Evolutionary conservation across 2,113 vertebrate genomes (phyloP), one percentile per base, ranked within the genome.

Genomic region (Rhinolophus sinicus): DNA sequence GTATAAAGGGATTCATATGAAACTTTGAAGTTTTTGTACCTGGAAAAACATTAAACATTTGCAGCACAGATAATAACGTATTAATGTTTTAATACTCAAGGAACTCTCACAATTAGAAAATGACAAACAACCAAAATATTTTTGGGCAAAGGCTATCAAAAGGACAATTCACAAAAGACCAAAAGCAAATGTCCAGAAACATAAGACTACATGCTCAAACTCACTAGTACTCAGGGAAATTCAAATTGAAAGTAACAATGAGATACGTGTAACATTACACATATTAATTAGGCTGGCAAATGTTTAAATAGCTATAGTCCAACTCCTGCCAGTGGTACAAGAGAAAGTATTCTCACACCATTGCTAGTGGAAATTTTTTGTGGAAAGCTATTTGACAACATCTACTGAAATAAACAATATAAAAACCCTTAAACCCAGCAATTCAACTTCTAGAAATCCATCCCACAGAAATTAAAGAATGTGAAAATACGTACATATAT

Each of bases 401-500:
- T n/a, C 54, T 86, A 82, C 38, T 54, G 35, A 86, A 86, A 86
- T 72, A 89, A 84, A 94, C 90, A 84, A 85, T 75, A 40, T 44
- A 60, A 44, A 92, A 67, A 40, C 30, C 9, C 52, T 58, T 93
- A 70, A 96, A 89, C 6, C 44, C 40, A 96, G 64, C 40, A 92
- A 69, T 76, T 76, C 15, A 70, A 82, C 35, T 86, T 60, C 60
- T 72, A 16, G 38, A 81, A 96, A 90, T 93, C 58, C 70, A 89
- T 76, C 26, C 67, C 76, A 80, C 18, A 84, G 64, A 95, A 84
- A 88, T 92, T 83, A 84, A 93, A 96, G 33, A 35, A 94, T 80
- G 50, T 62, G 33, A 15, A 91, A 93, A 30, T 52, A 67, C 54
- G 8, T 6, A 88, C 52, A 62, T 33, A 94, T 21, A 87, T 64